Evolutionary conservation across 2,797 vertebrate species (phyloP).

Genomic region (Eutrigla gurnardus): DNA sequence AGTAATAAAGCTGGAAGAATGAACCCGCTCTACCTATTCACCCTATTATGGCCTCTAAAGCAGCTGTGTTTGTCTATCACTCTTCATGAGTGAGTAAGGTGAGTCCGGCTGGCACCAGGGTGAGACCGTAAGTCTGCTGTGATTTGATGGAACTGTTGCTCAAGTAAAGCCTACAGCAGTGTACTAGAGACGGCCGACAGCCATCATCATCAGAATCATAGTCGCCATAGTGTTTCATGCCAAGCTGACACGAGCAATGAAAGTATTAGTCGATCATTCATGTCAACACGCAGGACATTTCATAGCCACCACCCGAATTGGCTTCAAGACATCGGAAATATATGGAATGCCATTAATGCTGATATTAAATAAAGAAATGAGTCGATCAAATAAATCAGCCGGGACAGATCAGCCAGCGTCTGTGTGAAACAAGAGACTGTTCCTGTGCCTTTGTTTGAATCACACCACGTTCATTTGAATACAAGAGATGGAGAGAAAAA

Average conservation of each 20-base stretch:
- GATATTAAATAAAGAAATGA: no score
- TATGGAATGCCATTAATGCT: no score
- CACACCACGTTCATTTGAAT: no score
- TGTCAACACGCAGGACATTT: neutral
- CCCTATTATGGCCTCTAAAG: conserved; percentile 36
- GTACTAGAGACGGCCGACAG: neutral
- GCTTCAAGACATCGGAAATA: neutral
- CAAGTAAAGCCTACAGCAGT: conserved; percentile 3
- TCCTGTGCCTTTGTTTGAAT: no score
- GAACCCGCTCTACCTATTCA: conserved; percentile 37
- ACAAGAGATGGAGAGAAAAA: no score
- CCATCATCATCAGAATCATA: neutral
- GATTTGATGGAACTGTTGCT: conserved; percentile 22
- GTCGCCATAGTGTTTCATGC: neutral
- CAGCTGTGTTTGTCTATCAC: conserved; percentile 25
- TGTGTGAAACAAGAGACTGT: no score
- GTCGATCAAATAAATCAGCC: no score
- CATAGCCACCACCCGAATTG: neutral
- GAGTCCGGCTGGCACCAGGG: neutral
- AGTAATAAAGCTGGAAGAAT: conserved; percentile 62
- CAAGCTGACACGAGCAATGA: neutral
- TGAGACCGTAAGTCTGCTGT: conserved; percentile 7
- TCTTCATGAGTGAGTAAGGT: conserved; percentile 17
- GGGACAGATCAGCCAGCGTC: no score
- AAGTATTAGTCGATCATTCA: neutral